Base-by-base conservation (phyloP, 2,888 invertebrate genomes). In the Caradrina kadenii region DNA sequence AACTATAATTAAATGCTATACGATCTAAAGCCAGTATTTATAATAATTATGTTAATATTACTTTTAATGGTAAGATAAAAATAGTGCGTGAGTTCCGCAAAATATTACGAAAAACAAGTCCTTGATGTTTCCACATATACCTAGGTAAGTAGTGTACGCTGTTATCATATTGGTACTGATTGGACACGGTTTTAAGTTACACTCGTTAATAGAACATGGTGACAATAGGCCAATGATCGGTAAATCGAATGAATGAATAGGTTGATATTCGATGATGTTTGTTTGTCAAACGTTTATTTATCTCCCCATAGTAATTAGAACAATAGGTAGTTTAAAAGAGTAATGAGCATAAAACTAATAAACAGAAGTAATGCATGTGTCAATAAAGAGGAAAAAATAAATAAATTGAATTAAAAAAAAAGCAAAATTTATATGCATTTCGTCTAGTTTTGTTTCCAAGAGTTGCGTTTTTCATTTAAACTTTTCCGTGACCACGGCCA, bases 121-220 rank as follows among this genome's bases (percentile, higher is more conserved):
- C 45, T 17, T 45, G 17, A 45, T 45, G 45, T 17, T 45, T 45
- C 17, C 17, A 45, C 17, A 45, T 6, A 17, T 45, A 45, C 45
- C 1, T 52, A 45, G 3, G 17, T 48, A 17, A 52, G 19, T 13
- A 22, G 19, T 53, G 22, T 26, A 22, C 19, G 15, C 19, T 26
- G 11, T 61, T 61, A 73, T 73, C 60, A 52, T n/a, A 13, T 22
- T 6, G 7, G 5, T 35, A 50, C 64, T 52, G 39, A 67, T 58
- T 67, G 42, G 45, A 22, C 50, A 48, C 45, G 21, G 53, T 31
- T 58, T 73, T 73, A 15, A 58, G 61, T 58, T 49, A 42, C 61
- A 50, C 21, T 48, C 21, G 17, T 58, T 58, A 15, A 15, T 52
- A 26, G 61, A 45, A 45, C 45, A 17, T 52, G 31, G 26, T 48